A percentile compares a stretch with the other conserved stretches of the same genome.
Conservation (phyloP, 37 sponge, comb jelly and placozoan species). For the Geodia barretti region DNA sequence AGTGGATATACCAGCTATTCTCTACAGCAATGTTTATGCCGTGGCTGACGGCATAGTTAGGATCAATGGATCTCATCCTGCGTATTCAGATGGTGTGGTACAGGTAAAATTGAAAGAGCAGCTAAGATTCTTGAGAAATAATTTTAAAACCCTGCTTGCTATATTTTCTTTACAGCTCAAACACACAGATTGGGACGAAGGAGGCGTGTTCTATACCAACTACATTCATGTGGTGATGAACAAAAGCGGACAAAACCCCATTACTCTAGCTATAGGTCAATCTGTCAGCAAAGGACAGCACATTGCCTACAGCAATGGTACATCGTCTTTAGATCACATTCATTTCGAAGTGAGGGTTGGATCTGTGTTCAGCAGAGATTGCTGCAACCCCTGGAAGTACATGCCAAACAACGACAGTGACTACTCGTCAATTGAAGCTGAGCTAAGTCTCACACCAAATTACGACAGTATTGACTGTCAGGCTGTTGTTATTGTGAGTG, state of each 20-base stretch:
- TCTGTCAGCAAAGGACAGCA: neutral
- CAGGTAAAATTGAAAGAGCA: too few species aligned
- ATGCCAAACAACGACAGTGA: neutral
- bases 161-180: neutral
- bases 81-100: neutral
- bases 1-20: slow-evolving; percentile 11
- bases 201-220: neutral
- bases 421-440: neutral
- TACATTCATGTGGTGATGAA: slow-evolving; percentile 15
- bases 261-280: neutral
- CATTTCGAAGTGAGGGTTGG: slow-evolving; percentile 25
- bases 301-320: neutral
- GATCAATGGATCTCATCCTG: neutral
- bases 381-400: slow-evolving; percentile 28
- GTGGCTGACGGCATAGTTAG: slow-evolving; percentile 4
- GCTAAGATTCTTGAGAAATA: too few species aligned
- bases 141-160: too few species aligned
- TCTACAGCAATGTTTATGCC: neutral
- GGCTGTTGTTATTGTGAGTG: slow-evolving; percentile 11
- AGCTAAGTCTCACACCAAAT: neutral
- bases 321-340: neutral
- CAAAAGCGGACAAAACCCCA: neutral
- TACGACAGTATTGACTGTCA: neutral
- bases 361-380: neutral
- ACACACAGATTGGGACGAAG: slow-evolving; percentile 10